phyloP scores from a whole-genome alignment of 2,113 vertebrate species.

The Solea senegalensis region DNA sequence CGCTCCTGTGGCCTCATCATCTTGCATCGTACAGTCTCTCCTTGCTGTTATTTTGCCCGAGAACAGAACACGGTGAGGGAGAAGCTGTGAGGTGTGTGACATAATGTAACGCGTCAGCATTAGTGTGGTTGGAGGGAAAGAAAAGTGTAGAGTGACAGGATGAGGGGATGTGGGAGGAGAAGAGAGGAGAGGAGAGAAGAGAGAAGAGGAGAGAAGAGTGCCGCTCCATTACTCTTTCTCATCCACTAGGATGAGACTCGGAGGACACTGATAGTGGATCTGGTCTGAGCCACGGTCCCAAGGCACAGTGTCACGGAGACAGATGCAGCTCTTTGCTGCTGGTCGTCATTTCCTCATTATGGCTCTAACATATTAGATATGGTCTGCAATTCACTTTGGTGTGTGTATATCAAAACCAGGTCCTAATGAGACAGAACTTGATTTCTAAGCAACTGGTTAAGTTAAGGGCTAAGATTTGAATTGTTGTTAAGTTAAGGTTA shows the following conservation, averaged over 20 bases:
- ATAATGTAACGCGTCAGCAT: conserved; percentile 35
- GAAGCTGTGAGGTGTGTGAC: conserved; percentile 27
- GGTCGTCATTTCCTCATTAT: conserved; percentile 74
- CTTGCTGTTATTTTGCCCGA: conserved; percentile 9
- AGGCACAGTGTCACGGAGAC: conserved; percentile 46
- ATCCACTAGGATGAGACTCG: conserved; percentile 22
- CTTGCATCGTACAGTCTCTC: conserved; percentile 27
- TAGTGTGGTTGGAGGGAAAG: neutral
- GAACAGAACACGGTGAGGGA: conserved; percentile 15
- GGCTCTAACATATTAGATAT: conserved; percentile 40
- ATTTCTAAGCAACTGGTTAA: too few relatives aligned
- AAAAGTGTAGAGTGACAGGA: neutral
- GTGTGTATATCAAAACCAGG: too few relatives aligned
- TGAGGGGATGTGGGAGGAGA: neutral
- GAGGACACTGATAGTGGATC: conserved; percentile 49
- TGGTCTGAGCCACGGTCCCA: conserved; percentile 38
- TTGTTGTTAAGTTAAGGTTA: too few relatives aligned
- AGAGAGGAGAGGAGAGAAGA: too few relatives aligned
- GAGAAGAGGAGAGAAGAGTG: neutral
- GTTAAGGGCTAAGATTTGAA: too few relatives aligned
- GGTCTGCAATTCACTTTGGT: neutral
- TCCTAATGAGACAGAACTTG: too few relatives aligned
- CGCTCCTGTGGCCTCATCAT: conserved; percentile 16
- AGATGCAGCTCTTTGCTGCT: too few relatives aligned
- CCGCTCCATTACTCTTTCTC: conserved; percentile 33